Evolutionary conservation across 1,140 invertebrate species (phyloP).

Genomic region (Centruroides sculpturatus): DNA sequence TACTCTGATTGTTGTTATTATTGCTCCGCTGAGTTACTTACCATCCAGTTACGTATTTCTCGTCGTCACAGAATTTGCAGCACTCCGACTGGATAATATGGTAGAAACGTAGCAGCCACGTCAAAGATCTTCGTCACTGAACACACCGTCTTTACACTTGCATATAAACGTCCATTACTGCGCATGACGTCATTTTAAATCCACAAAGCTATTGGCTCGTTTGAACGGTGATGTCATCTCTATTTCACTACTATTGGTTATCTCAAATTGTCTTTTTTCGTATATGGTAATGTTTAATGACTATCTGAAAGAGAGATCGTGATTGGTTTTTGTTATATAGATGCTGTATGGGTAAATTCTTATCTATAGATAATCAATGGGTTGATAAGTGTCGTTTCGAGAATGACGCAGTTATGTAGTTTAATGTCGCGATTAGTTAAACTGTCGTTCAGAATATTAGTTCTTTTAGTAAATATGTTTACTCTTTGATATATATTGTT

Average conservation of each 20-base stretch:
- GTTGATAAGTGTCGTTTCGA: no score
- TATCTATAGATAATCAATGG: no score
- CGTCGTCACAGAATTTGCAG: slow-evolving; percentile 73
- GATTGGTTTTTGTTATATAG: neutral
- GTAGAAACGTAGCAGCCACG: slow-evolving; percentile 83
- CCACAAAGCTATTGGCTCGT: neutral
- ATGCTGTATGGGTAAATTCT: neutral
- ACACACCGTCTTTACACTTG: slow-evolving; percentile 22
- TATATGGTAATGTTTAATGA: neutral
- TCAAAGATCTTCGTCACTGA: slow-evolving; percentile 81
- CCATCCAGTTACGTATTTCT: slow-evolving; percentile 88
- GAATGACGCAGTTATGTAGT: no score
- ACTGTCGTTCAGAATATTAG: no score
- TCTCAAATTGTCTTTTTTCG: neutral
- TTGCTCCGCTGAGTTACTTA: slow-evolving; percentile 33
- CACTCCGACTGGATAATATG: slow-evolving; percentile 75
- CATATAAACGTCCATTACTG: slow-evolving; percentile 13
- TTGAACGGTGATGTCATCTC: neutral
- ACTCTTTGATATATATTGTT: no score
- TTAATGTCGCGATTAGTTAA: no score
- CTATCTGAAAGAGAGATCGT: neutral
- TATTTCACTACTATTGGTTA: neutral
- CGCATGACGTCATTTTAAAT: neutral
- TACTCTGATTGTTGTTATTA: slow-evolving; percentile 22
- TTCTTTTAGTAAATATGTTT: no score